Evolutionary conservation across 2,797 vertebrate species (phyloP), one percentile per base, ranked within the genome.

Genomic region (Acanthopagrus latus): DNA sequence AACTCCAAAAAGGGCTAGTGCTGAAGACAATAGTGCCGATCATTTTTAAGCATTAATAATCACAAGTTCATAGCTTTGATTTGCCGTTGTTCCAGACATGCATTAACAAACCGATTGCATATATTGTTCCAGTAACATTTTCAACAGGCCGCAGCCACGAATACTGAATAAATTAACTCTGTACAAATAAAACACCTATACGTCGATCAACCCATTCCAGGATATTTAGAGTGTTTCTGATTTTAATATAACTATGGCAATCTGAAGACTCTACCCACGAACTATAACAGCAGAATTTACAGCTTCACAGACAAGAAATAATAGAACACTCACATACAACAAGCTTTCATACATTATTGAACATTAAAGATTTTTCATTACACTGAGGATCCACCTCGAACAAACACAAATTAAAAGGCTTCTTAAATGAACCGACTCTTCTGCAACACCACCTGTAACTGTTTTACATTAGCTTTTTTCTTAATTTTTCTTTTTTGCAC

Each of bases 101-200:
- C 91, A 83, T 51, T 51, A 64, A 89, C 56, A 80, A 60, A 38
- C 68, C 56, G 72, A 77, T 78, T 90, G 82, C 82, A 84, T 91
- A 77, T 88, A 74, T 87, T 74, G 78, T 62, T 82, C 68, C 75
- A 27, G 78, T 72, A 64, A 72, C 59, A 44, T 84, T 69, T 72
- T 58, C 55, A 78, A 75, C 62, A 66, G 81, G 74, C 81, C 17
- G 51, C 67, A 82, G 75, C 70, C 83, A 54, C 76, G 72, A 91
- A 92, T 91, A 93, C 91, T 91, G 90, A 92, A 91, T 92, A 92
- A 91, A 84, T 93, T 85, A 93, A 54, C 60, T 86, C 80, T 91
- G 86, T 94, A 93, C 90, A 93, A 89, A 91, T 86, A 81, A 81
- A 83, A 87, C 85, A 86, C 76, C 68, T 91, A 90, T 80, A 89